Conservation (phyloP, 2,797 vertebrate species). For the Forpus xanthops region DNA sequence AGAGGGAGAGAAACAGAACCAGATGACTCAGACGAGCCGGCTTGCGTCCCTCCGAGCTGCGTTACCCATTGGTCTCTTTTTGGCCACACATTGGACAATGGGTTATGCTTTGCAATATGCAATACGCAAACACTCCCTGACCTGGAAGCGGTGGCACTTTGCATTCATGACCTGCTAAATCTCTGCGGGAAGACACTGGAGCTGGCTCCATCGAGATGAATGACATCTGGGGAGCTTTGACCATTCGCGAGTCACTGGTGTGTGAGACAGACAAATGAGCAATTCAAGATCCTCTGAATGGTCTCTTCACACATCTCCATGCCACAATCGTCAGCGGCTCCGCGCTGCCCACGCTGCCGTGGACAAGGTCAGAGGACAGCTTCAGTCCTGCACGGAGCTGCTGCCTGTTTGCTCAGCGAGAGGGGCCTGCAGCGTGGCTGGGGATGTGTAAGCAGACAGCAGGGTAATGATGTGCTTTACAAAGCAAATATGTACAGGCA, state of each 20-base stretch:
- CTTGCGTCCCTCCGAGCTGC: background rate
- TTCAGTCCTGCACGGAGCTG: background rate
- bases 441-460: background rate
- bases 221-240: background rate
- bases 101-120: background rate
- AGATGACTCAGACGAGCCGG: conserved; percentile 25
- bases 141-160: conserved; percentile 31
- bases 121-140: background rate
- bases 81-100: conserved; percentile 26
- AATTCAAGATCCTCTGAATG: background rate
- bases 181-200: background rate
- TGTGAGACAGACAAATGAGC: conserved; percentile 21
- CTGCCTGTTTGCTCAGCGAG: background rate
- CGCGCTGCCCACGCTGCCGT: rapidly evolving
- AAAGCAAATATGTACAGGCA: background rate
- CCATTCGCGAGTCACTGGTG: background rate
- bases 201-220: conserved; percentile 15
- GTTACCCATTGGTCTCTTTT: conserved; percentile 18
- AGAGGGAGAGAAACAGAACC: conserved; percentile 5
- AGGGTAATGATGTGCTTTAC: background rate
- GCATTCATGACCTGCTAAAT: background rate
- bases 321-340: background rate
- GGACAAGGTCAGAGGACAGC: background rate
- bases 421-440: background rate
- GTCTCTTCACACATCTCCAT: background rate